Evolutionary conservation across 2,888 invertebrate genomes (phyloP), one percentile per base, ranked within the genome.

Genomic region (Lasioglossum leucozonium): DNA sequence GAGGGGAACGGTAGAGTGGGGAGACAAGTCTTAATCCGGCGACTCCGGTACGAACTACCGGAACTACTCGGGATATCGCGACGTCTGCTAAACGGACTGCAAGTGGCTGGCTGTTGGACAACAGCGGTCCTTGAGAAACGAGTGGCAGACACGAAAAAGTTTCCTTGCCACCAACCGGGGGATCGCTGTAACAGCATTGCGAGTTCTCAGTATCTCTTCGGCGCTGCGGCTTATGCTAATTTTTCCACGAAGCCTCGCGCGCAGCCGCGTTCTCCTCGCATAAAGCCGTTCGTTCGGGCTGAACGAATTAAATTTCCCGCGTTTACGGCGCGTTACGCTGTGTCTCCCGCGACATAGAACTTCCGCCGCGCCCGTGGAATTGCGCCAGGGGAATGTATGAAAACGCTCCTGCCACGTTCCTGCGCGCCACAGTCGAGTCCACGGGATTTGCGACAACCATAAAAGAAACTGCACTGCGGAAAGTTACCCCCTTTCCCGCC

Each of bases 191-290:
- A 55, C 55, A 55, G 55, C n/a, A 55, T n/a, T 62, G 42, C 51
- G 55, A 58, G 81, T 62, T 80, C 73, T 82, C 67, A 1, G 55
- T n/a, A 10, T 51, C 16, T 34, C 65, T 86, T 84, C 81, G 85
- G 44, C 44, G 44, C 44, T 18, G 11, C 40, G 79, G 87, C 84
- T 91, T 90, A 91, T 91, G 91, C 88, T 90, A 91, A 91, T 91
- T 88, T 82, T 77, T 83, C 82, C 76, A 58, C 71, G 76, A 76
- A 76, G 75, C 11, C 55, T n/a, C 55, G 55, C 87, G 79, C 77
- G 44, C 18, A 13, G 42, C 78, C 62, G 67, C 62, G 67, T 75
- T 65, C 44, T 42, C 44, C 62, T 65, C 74, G 26, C 40, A 37
- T 42, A 58, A 74, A 82, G 77, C 37, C 69, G 78, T 76, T 73